phyloP scores from a whole-genome alignment of 2,888 invertebrate genomes.

The Bruchidius siliquastri region DNA sequence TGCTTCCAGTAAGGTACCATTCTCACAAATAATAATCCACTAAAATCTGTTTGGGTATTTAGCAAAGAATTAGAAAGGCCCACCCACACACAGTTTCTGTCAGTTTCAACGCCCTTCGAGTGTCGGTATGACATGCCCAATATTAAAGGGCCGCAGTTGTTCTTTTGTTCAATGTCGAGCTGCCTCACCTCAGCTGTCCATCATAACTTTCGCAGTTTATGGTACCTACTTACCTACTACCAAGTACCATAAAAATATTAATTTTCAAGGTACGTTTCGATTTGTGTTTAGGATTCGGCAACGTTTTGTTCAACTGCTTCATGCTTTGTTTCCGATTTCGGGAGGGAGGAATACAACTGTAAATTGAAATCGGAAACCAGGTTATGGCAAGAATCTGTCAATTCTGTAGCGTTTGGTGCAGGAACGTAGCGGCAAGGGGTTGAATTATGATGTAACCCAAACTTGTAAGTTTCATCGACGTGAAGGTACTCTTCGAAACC shows the following conservation, averaged over 20 bases:
- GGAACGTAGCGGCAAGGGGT: no score
- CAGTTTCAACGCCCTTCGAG: conserved; percentile 6
- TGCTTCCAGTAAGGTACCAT: not conserved
- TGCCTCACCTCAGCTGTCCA: not conserved
- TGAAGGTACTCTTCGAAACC: no score
- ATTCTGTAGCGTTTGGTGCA: no score
- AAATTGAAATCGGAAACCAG: not conserved
- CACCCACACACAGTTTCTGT: conserved; percentile 8
- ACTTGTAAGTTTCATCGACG: no score
- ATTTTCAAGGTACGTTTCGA: not conserved
- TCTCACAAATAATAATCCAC: not conserved
- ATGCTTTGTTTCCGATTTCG: not conserved
- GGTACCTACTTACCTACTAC: not conserved
- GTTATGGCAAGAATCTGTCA: not conserved
- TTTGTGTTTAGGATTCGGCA: not conserved
- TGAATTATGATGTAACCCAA: no score
- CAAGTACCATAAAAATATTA: not conserved
- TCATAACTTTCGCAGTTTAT: not conserved
- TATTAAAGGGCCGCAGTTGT: conserved; percentile 2
- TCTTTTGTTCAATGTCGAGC: conserved; percentile 4
- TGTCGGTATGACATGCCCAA: not conserved
- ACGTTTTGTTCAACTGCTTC: not conserved
- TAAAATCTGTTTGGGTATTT: conserved; percentile 5
- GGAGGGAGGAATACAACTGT: not conserved
- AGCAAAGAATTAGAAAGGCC: conserved; percentile 2